Evolutionary conservation across 2,113 vertebrate genomes (phyloP), one percentile per base, ranked within the genome.

Genomic region (Sinocyclocheilus anshuiensis): DNA sequence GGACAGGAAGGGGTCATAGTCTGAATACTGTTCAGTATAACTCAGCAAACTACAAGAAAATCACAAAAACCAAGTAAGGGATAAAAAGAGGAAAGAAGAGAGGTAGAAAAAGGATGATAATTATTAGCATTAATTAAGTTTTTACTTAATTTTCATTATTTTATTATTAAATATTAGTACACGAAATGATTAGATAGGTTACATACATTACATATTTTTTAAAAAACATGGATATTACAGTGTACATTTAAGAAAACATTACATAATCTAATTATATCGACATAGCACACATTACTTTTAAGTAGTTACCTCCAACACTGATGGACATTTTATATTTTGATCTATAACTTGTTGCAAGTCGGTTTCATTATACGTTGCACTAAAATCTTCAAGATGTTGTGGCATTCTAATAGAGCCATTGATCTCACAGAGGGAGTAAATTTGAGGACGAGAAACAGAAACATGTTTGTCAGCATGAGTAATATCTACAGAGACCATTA

Each of bases 1-100:
- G 22, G 96, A 95, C 90, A 99, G 96, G 92, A 98, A 98, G 2
- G 97, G 97, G 93, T 99, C 98, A n/a, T 98, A 99, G 94, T 99
- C 98, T 91, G 97, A 87, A 91, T 99, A 99, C 93, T 99, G 98
- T 92, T 99, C 98, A 39, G 97, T 97, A 92, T 97, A 99, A 86
- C 93, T 94, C 95, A 99, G 91, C 89, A 99, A 95, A 93, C 98
- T 99, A 86, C 53, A 89, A 55, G 22, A 86, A 13, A 80, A 24
- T 61, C 33, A 85, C 3, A 63, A 33, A 59, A 63, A 83, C 3
- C 59, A 77, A 20, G 24, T 36, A 33, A 11, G 9, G 7, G 79
- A 57, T 76, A 13, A 29, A 22, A 65, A 61, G 1, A 29, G 18
- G 79, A 74, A 33, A 29, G 22, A 36, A 53, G 42, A 50, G 1